Percentiles rank a stretch among this genome's conserved stretches.
Conservation (phyloP, 2,888 invertebrate genomes). For the Drosophila fungiperda region DNA sequence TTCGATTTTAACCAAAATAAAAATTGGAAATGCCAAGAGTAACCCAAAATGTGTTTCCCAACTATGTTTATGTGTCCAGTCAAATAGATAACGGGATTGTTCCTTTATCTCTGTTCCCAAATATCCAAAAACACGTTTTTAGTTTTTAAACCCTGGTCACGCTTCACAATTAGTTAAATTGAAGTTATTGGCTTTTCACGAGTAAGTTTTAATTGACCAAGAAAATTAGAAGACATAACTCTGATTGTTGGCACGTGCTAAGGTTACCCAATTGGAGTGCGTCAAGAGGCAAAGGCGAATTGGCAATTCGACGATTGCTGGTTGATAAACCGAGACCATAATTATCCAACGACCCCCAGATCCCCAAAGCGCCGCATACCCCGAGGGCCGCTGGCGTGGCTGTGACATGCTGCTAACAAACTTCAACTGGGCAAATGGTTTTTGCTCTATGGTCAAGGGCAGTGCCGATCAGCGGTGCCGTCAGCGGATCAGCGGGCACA, state of each 20-base stretch:
- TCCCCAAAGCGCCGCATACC: constrained; percentile 37
- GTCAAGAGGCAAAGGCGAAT: constrained; percentile 54
- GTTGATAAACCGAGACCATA: constrained; percentile 42
- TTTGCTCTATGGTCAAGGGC: constrained; percentile 69
- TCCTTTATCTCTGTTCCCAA: background rate
- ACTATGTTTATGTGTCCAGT: background rate
- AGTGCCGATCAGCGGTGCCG: constrained; percentile 53
- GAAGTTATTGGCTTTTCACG: constrained; percentile 15
- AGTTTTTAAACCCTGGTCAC: constrained; percentile 1
- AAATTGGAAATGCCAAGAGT: background rate
- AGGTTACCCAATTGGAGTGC: constrained; percentile 66
- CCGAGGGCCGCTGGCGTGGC: constrained; percentile 74
- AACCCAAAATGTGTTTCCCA: background rate
- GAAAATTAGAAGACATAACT: constrained; percentile 62
- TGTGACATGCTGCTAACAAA: constrained; percentile 51
- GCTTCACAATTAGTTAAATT: constrained; percentile 8
- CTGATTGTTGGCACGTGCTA: constrained; percentile 74
- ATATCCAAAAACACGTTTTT: constrained; percentile 1
- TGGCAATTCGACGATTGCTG: constrained; percentile 41
- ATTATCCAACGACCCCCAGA: constrained; percentile 67
- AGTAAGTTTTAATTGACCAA: constrained; percentile 5
- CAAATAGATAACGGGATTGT: background rate
- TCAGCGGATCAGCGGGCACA: constrained; percentile 74
- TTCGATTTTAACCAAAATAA: background rate
- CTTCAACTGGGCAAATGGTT: constrained; percentile 34